Evolutionary conservation across 64 coral and sea anemone genomes (phyloP), one percentile per base, ranked within the genome.

Genomic region (Stichodactyla mertensii): DNA sequence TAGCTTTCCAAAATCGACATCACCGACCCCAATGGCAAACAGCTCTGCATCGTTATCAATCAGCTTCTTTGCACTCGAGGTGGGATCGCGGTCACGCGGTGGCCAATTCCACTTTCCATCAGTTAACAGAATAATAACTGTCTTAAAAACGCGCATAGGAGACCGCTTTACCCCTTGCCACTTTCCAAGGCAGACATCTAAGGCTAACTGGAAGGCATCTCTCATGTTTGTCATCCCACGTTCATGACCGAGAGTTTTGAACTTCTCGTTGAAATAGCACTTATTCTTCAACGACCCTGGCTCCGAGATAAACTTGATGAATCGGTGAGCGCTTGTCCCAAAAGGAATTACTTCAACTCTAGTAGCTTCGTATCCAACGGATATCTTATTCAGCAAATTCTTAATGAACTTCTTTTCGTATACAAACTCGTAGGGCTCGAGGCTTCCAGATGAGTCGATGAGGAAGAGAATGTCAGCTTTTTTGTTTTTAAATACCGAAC

Each of bases 261-360:
- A 96, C 54, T 62, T 90, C 24, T 90, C 85, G 88, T 93, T 93
- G 59, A 96, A 93, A 2, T 87, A 89, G 70, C 94, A 96, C 60
- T 96, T 96, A 70, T 87, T 96, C 31, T 96, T 88, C 0, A 71
- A 56, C 7, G 77, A 10, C 0, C 19, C 52, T 2, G 88, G 84
- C 4, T 6, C 12, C 14, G 94, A 96, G 71, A 96, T 89, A 20
- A 92, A 92, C 10, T 84, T 77, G 45, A 96, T 93, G 85, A 54
- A 93, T 54, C 52, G 77, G 19, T 11, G 10, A 6, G 91, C 91
- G 0, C 27, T 8, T 1, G 7, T 19, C 55, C 79, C 55, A 80
- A 96, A 96, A 4, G 94, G 90, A 55, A 96, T 96, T 10, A 96
- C 86, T 70, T 96, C 94, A 18, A 96, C 91, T 27, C 94, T 36